Conservation (phyloP, 64 coral and sea anemone species). For the Stichodactyla helianthus region DNA sequence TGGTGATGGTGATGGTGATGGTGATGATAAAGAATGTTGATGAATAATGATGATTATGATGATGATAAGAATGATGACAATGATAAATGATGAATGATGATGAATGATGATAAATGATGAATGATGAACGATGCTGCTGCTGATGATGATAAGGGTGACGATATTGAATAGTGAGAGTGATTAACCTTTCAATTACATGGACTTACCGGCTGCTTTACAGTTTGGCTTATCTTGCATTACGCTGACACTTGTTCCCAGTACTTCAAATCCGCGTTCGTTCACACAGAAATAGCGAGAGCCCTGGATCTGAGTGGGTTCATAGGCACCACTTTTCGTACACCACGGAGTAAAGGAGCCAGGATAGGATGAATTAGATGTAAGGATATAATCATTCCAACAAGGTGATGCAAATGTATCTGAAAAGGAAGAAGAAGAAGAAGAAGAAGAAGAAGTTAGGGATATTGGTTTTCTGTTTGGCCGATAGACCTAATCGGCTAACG, state of each 20-base stretch:
- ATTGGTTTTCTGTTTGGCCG: no score
- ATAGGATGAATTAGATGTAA: background rate
- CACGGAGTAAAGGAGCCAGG: constrained; percentile 41
- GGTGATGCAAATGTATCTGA: background rate
- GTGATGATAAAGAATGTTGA: no score
- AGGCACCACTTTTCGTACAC: constrained; percentile 45
- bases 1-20: no score
- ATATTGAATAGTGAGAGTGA: no score
- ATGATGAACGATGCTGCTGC: no score
- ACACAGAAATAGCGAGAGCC: constrained; percentile 64
- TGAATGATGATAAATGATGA: no score
- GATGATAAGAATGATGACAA: no score
- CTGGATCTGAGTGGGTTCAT: constrained; percentile 50
- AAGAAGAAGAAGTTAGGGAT: background rate
- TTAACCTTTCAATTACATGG: background rate
- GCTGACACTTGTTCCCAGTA: constrained; percentile 41
- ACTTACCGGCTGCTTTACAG: constrained; percentile 46
- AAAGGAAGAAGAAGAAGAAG: background rate
- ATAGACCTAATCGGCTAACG: no score
- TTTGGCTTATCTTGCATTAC: constrained; percentile 24
- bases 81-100: no score
- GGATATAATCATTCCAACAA: constrained; percentile 47
- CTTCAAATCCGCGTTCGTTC: constrained; percentile 38
- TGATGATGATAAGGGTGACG: no score
- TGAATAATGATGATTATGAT: no score